These are phyloP conservation scores for Euphydryas editha DNA, from an alignment of 2,888 invertebrate genomes.

Conservation along the genomic window DNA sequence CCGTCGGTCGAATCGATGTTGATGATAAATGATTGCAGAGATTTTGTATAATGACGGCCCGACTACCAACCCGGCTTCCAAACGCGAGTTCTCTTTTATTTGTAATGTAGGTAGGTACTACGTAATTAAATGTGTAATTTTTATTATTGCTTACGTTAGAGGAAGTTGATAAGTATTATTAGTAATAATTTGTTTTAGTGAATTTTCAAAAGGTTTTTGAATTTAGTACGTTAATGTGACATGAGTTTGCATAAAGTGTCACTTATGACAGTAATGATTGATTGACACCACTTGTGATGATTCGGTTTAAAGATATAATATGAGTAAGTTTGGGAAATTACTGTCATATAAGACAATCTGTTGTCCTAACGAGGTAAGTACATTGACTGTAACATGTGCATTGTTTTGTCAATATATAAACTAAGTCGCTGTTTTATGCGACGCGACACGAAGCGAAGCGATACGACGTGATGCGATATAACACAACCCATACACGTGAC, in stretches of 20 bases:
- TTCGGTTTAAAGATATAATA: not conserved
- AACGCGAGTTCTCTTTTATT: conserved; percentile 35
- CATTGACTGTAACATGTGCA: no score
- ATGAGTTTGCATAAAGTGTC: not conserved
- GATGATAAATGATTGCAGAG: conserved; percentile 82
- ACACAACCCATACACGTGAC: no score
- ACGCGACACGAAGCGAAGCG: no score
- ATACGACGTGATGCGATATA: no score
- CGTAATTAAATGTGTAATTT: conserved; percentile 67
- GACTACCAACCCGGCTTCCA: conserved; percentile 58
- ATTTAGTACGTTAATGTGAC: not conserved
- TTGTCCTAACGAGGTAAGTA: not conserved
- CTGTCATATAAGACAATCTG: not conserved
- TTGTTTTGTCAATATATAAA: no score
- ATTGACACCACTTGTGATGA: not conserved
- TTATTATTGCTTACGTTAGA: conserved; percentile 21
- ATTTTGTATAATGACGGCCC: conserved; percentile 76
- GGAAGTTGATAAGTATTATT: conserved; percentile 1
- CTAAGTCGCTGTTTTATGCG: no score
- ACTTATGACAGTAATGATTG: not conserved
- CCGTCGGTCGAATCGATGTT: conserved; percentile 71
- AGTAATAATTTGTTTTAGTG: conserved; percentile 8
- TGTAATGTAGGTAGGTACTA: conserved; percentile 26
- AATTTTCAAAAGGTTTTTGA: not conserved
- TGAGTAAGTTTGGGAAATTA: not conserved